phyloP scores from a whole-genome alignment of 2,113 vertebrate genomes.

The Tympanuchus pallidicinctus region DNA sequence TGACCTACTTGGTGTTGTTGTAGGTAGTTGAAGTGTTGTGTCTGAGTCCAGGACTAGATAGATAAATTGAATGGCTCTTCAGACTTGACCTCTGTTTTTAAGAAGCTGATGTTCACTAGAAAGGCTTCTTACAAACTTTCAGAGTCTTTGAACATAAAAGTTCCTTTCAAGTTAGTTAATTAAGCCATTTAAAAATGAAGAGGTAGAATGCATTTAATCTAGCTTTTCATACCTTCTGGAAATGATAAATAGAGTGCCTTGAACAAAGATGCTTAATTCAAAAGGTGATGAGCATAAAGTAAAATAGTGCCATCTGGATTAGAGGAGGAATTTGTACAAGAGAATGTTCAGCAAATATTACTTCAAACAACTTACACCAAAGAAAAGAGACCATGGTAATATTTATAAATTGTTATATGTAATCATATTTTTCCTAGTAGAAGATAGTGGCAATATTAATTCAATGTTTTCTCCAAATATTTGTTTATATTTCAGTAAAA shows the following conservation, averaged over 20 bases:
- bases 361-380: neutral
- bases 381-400: neutral
- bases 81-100: conserved; percentile 23
- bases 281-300: neutral
- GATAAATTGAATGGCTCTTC: conserved; percentile 19
- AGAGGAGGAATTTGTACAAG: conserved; percentile 10
- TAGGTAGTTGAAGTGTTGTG: neutral
- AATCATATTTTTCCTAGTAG: neutral
- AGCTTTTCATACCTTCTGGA: neutral
- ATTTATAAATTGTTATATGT: neutral
- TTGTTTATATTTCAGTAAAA: neutral
- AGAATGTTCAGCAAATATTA: neutral
- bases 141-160: conserved; percentile 65
- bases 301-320: conserved; percentile 32
- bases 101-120: conserved; percentile 7
- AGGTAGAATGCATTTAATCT: conserved; percentile 43
- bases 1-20: neutral
- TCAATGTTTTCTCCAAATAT: neutral
- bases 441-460: neutral
- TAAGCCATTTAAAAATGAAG: conserved; percentile 47
- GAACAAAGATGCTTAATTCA: neutral
- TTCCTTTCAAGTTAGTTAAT: conserved; percentile 67
- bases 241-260: neutral
- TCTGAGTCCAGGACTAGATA: neutral
- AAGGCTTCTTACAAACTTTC: neutral